Conservation (phyloP, 2,113 vertebrate species). For the Aptenodytes forsteri region DNA sequence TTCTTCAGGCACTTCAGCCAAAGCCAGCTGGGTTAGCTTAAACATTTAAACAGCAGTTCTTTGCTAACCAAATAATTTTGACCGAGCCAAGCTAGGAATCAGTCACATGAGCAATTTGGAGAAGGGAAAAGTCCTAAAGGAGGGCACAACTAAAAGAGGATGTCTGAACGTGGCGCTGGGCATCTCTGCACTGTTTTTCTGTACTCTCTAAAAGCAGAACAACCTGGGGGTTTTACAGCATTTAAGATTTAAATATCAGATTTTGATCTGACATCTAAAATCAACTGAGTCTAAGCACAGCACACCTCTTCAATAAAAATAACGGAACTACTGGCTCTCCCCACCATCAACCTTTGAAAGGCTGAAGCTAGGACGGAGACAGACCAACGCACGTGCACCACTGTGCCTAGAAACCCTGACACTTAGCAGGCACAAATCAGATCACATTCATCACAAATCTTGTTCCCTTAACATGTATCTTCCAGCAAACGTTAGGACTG, state of each 20-base stretch:
- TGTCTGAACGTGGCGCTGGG: not conserved
- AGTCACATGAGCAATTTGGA: not conserved
- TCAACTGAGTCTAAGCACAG: not conserved
- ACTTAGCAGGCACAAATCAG: not conserved
- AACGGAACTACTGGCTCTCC: not conserved
- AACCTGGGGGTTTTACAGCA: not conserved
- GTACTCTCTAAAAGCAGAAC: not conserved
- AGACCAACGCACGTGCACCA: rapidly evolving
- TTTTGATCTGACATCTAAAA: not conserved
- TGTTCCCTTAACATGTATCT: not conserved
- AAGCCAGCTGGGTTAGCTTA: not conserved
- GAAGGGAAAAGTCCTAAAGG: not conserved
- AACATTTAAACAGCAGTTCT: not conserved
- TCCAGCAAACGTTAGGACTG: not conserved
- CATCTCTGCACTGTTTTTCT: not conserved
- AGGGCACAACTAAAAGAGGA: not conserved
- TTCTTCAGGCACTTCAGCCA: not conserved
- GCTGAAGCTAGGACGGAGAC: not conserved
- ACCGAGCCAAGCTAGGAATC: not conserved
- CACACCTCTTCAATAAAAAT: not conserved
- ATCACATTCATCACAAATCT: not conserved
- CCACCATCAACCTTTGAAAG: not conserved
- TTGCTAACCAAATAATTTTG: not conserved
- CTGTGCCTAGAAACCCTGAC: not conserved
- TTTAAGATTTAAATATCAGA: not conserved